Percentiles rank a stretch among this genome's conserved stretches.
Evolutionary conservation across 2,888 invertebrate genomes (phyloP).

Genomic region (Habrosyne pyritoides): DNA sequence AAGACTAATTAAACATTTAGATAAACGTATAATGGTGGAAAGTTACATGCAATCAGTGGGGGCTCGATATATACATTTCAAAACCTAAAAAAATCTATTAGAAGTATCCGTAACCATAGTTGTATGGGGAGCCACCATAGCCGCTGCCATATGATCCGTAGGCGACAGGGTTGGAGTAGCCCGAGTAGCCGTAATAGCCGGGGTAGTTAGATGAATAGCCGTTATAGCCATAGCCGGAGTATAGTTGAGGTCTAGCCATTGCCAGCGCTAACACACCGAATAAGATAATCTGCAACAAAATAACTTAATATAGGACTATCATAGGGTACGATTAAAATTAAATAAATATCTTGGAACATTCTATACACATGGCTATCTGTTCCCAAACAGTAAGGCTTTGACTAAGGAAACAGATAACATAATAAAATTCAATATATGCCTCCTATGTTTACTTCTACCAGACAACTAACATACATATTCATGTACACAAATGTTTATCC

Average conservation of each 20-base stretch:
- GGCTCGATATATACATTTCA: background rate
- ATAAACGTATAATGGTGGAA: background rate
- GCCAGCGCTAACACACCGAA: conserved; percentile 74
- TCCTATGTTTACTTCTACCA: too few relatives aligned
- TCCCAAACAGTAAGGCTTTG: too few relatives aligned
- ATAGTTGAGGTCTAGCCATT: conserved; percentile 73
- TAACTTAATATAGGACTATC: background rate
- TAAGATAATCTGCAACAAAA: conserved; percentile 67
- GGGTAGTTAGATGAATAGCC: conserved; percentile 60
- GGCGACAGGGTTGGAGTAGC: conserved; percentile 60
- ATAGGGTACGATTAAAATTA: background rate
- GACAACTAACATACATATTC: too few relatives aligned
- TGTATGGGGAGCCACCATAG: conserved; percentile 63
- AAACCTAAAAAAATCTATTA: conserved; percentile 26
- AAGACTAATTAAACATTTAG: background rate
- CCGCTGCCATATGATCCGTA: conserved; percentile 57
- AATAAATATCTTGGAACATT: too few relatives aligned
- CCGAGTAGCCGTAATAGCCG: conserved; percentile 64
- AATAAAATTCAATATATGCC: too few relatives aligned
- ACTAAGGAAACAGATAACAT: too few relatives aligned
- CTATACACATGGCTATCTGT: too few relatives aligned
- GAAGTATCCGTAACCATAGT: conserved; percentile 66
- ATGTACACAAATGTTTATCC: too few relatives aligned
- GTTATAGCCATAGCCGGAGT: conserved; percentile 61
- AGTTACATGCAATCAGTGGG: conserved; percentile 6